Conservation (phyloP, 2,113 vertebrate genomes). For the Carollia perspicillata region DNA sequence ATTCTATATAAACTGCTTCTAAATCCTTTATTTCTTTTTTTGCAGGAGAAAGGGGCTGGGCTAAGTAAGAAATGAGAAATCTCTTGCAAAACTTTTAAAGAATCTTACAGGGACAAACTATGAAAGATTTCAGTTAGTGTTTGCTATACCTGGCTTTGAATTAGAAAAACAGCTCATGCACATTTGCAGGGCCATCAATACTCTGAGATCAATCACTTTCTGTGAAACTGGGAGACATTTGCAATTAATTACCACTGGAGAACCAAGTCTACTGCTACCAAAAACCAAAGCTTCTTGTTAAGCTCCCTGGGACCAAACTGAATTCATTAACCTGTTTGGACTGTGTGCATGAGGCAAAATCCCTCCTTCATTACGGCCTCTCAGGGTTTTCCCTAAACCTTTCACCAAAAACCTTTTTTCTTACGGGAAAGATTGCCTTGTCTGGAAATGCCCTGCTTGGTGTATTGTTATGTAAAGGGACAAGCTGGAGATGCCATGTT, state of each 20-base stretch:
- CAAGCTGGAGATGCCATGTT: not conserved
- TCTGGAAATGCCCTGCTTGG: not conserved
- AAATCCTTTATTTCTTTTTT: not conserved
- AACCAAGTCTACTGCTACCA: not conserved
- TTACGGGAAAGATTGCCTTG: not conserved
- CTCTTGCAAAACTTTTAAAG: not conserved
- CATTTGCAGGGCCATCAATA: not conserved
- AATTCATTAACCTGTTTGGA: not conserved
- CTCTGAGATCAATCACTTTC: not conserved
- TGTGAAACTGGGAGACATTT: not conserved
- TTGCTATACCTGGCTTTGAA: not conserved
- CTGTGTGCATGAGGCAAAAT: not conserved
- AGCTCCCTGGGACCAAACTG: not conserved
- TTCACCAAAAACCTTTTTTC: not conserved
- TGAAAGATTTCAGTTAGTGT: not conserved
- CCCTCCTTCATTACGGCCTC: not conserved
- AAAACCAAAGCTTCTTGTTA: constrained; percentile 1
- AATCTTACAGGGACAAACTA: not conserved
- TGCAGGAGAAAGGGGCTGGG: not conserved
- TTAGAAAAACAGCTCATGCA: not conserved
- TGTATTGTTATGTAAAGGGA: not conserved
- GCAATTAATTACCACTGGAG: not conserved
- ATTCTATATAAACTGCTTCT: not conserved
- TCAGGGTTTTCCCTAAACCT: not conserved
- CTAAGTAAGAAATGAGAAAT: constrained; percentile 48